phyloP scores from a whole-genome alignment of 2,888 invertebrate genomes.

The Leptogaster cylindrica region DNA sequence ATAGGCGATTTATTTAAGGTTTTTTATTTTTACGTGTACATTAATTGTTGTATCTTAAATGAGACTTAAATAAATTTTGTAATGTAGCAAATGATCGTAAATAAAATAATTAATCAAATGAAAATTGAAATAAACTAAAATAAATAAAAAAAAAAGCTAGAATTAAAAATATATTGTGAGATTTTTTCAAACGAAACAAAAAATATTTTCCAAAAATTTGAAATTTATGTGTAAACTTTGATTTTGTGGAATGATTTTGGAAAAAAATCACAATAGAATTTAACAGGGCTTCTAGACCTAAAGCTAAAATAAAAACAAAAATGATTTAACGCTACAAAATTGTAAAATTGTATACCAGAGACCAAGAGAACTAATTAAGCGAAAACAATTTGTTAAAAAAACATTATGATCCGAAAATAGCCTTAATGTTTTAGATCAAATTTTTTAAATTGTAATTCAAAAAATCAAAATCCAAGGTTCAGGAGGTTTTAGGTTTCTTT shows the following conservation, averaged over 20 bases:
- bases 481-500: no score
- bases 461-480: no score
- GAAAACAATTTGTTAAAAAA: conserved; percentile 16
- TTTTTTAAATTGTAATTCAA: no score
- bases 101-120: conserved; percentile 3
- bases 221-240: neutral
- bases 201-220: neutral
- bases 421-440: no score
- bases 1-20: conserved; percentile 34
- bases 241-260: no score
- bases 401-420: no score
- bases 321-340: conserved; percentile 1
- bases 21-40: conserved; percentile 23
- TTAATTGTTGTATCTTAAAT: conserved; percentile 6
- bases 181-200: neutral
- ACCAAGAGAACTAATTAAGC: conserved; percentile 10
- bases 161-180: neutral
- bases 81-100: neutral
- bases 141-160: no score
- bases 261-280: conserved; percentile 4
- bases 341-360: conserved; percentile 26
- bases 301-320: conserved; percentile 8
- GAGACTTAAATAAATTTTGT: conserved; percentile 9
- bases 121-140: neutral
- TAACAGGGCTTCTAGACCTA: neutral